Evolutionary conservation across 2,888 invertebrate species (phyloP).

Genomic region (Lapara coniferarum): DNA sequence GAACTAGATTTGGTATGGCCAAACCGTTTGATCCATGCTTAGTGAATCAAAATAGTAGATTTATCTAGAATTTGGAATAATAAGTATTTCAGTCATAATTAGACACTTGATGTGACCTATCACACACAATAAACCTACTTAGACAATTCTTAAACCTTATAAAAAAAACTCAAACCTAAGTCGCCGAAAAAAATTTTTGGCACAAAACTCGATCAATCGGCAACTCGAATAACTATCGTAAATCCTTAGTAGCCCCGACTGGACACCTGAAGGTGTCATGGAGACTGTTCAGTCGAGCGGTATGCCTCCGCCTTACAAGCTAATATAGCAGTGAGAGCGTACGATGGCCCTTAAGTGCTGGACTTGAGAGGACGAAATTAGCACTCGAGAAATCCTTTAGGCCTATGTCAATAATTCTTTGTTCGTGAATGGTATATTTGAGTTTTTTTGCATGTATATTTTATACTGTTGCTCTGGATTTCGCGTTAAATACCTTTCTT

Average conservation of each 20-base stretch:
- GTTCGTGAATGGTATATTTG: not conserved
- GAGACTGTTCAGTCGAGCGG: constrained; percentile 63
- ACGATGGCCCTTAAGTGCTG: constrained; percentile 69
- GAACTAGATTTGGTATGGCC: no score
- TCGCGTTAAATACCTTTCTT: no score
- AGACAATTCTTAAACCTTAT: no score
- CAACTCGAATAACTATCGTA: not conserved
- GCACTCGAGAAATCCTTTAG: constrained; percentile 56
- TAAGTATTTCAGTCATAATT: no score
- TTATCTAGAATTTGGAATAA: no score
- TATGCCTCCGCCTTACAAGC: constrained; percentile 50
- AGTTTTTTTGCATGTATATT: not conserved
- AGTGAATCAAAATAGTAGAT: no score
- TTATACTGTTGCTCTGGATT: not conserved
- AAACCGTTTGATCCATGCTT: no score
- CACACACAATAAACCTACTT: no score
- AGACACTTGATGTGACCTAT: no score
- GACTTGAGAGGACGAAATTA: constrained; percentile 68
- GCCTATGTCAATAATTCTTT: constrained; percentile 35
- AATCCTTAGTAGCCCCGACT: constrained; percentile 49
- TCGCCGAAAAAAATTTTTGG: not conserved
- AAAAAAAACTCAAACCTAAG: not conserved
- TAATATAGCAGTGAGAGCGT: constrained; percentile 59
- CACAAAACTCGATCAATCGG: no score
- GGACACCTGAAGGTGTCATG: constrained; percentile 76